Percentiles rank a stretch among this genome's conserved stretches.
phyloP scores from a whole-genome alignment of 2,888 invertebrate species.

The Heliconius charithonia region DNA sequence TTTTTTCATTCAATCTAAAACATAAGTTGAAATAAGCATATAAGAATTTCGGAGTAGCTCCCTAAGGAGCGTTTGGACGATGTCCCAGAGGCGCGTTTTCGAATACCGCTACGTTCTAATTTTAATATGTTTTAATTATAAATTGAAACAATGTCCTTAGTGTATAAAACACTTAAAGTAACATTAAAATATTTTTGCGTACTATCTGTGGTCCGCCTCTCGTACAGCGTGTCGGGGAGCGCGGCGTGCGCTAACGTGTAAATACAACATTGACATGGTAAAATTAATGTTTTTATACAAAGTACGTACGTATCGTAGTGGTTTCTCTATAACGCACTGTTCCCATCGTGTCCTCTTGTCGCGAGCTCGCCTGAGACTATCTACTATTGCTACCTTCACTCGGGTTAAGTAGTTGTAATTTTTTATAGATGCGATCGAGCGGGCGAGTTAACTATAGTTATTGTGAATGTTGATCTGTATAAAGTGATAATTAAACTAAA shows the following conservation, averaged over 20 bases:
- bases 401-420: slow-evolving; percentile 64
- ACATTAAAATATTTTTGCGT: too few relatives aligned
- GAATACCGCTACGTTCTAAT: too few relatives aligned
- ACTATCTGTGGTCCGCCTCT: too few relatives aligned
- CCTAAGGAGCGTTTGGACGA: too few relatives aligned
- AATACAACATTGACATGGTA: slow-evolving; percentile 61
- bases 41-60: too few relatives aligned
- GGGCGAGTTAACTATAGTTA: slow-evolving; percentile 53
- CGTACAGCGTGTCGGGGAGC: neutral
- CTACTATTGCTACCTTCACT: slow-evolving; percentile 55
- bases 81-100: too few relatives aligned
- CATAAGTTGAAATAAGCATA: too few relatives aligned
- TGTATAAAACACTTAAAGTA: too few relatives aligned
- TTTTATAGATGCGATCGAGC: slow-evolving; percentile 64
- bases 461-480: slow-evolving; percentile 69
- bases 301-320: slow-evolving; percentile 50
- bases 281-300: slow-evolving; percentile 71
- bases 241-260: slow-evolving; percentile 70
- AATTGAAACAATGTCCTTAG: too few relatives aligned
- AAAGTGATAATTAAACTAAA: slow-evolving; percentile 67
- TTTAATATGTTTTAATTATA: too few relatives aligned
- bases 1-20: too few relatives aligned
- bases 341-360: slow-evolving; percentile 44
- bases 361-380: slow-evolving; percentile 45
- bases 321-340: slow-evolving; percentile 46